Conservation (phyloP, 2,888 invertebrate genomes). For the Embidobia sp. region DNA sequence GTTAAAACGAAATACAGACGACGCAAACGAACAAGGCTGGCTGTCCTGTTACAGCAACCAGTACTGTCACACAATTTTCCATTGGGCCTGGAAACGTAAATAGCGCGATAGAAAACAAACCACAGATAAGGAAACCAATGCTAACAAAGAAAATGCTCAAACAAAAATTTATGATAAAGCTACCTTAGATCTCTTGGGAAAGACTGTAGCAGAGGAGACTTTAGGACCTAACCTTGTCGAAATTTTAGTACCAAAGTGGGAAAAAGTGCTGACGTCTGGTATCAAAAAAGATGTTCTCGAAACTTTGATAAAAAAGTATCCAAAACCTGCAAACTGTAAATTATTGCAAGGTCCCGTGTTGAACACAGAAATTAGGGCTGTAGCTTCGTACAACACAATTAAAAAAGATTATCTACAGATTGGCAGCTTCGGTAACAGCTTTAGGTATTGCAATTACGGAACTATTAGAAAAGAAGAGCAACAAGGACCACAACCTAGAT, state of each 20-base stretch:
- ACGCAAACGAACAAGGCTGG: too few relatives aligned
- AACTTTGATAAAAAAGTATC: not conserved
- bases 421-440: not conserved
- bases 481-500: not conserved
- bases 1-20: too few relatives aligned
- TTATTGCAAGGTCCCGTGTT: not conserved
- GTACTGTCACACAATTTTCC: too few relatives aligned
- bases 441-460: not conserved
- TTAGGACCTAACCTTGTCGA: not conserved
- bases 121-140: too few relatives aligned
- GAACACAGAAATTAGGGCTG: slow-evolving; percentile 1
- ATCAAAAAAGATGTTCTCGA: slow-evolving; percentile 3
- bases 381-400: not conserved
- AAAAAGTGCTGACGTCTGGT: slow-evolving; percentile 7
- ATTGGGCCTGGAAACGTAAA: too few relatives aligned
- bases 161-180: too few relatives aligned
- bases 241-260: slow-evolving; percentile 3
- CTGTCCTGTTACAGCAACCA: too few relatives aligned
- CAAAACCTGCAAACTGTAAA: slow-evolving; percentile 3
- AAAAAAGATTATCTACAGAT: too few relatives aligned
- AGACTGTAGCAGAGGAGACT: not conserved
- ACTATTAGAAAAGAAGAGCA: not conserved
- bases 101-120: too few relatives aligned
- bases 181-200: slow-evolving; percentile 1
- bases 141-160: too few relatives aligned